phyloP scores from a whole-genome alignment of 2,113 vertebrate species.

The Myiopsitta monachus region DNA sequence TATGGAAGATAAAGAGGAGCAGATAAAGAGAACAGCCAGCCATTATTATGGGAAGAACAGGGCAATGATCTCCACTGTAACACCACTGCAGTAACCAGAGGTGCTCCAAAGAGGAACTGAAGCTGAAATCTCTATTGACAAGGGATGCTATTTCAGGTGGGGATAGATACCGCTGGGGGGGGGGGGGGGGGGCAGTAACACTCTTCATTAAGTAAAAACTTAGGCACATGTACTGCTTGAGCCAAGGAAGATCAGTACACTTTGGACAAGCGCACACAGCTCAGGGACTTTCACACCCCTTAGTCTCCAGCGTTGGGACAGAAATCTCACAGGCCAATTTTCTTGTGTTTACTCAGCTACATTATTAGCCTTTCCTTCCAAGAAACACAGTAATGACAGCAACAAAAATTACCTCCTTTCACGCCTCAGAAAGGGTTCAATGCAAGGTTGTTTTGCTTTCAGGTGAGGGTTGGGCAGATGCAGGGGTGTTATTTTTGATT shows the following conservation, averaged over 20 bases:
- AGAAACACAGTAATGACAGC: background rate
- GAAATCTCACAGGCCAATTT: background rate
- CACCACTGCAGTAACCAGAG: background rate
- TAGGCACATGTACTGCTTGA: background rate
- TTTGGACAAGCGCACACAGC: background rate
- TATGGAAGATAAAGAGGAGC: background rate
- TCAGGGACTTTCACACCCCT: background rate
- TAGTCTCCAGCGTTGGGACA: background rate
- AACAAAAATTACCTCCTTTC: background rate
- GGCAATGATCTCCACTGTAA: background rate
- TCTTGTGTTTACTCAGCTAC: background rate
- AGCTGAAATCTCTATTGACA: background rate
- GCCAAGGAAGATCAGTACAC: rapidly evolving
- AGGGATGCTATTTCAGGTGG: background rate
- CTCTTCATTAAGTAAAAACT: background rate
- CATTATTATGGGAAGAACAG: background rate
- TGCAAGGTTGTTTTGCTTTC: conserved; percentile 14
- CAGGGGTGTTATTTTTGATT: conserved; percentile 20
- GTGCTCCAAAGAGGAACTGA: background rate
- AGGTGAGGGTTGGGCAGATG: background rate
- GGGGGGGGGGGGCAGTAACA: background rate
- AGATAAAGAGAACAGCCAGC: background rate
- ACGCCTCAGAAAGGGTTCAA: background rate
- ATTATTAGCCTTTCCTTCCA: background rate
- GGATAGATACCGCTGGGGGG: rapidly evolving